phyloP scores from a whole-genome alignment of 2,113 vertebrate species.

The Dipodomys stephensi region DNA sequence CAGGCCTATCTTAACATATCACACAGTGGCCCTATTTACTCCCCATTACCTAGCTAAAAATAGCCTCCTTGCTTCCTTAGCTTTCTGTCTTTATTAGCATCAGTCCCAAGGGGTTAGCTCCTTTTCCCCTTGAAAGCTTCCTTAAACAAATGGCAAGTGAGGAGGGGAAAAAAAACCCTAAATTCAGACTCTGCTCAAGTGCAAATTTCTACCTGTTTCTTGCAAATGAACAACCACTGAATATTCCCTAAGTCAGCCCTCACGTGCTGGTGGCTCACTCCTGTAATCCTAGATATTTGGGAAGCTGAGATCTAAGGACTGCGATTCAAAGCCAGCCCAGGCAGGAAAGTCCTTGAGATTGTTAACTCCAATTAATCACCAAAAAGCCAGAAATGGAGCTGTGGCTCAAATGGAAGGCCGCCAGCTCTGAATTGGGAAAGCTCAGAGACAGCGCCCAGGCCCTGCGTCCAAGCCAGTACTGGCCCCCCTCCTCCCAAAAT shows the following conservation, averaged over 20 bases:
- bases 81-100: slow-evolving; percentile 75
- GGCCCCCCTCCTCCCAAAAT: too few species aligned
- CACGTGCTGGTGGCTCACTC: too few species aligned
- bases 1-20: slow-evolving; percentile 61
- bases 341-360: too few species aligned
- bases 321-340: too few species aligned
- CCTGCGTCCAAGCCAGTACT: too few species aligned
- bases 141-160: slow-evolving; percentile 70
- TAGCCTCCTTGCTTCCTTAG: slow-evolving; percentile 54
- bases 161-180: not conserved
- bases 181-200: not conserved
- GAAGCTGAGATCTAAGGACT: too few species aligned
- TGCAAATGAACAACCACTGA: not conserved
- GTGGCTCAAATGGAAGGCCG: too few species aligned
- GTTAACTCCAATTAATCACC: too few species aligned
- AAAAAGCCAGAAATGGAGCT: too few species aligned
- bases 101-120: slow-evolving; percentile 65
- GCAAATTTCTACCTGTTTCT: not conserved
- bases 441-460: too few species aligned
- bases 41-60: slow-evolving; percentile 76
- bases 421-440: too few species aligned
- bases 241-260: not conserved
- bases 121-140: slow-evolving; percentile 61
- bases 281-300: too few species aligned
- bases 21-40: slow-evolving; percentile 70